phyloP scores from a whole-genome alignment of 2,888 invertebrate genomes.

The Tenthredo mesomela region DNA sequence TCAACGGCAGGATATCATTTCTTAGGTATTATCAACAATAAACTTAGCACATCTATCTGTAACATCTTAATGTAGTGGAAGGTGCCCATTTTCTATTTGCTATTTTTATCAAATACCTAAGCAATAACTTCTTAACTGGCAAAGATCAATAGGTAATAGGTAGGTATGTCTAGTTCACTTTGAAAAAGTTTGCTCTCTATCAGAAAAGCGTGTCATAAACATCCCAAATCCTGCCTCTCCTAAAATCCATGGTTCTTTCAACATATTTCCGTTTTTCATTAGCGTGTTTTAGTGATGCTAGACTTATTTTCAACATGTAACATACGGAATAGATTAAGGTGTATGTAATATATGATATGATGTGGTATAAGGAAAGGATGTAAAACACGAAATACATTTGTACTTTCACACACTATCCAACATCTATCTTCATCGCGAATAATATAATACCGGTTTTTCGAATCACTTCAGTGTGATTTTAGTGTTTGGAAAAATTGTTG shows the following conservation, averaged over 20 bases:
- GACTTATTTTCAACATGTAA: neutral
- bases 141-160: neutral
- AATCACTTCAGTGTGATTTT: neutral
- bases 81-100: neutral
- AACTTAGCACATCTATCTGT: slow-evolving; percentile 6
- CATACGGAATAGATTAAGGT: neutral
- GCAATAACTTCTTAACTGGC: neutral
- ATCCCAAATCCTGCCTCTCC: neutral
- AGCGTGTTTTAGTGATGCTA: neutral
- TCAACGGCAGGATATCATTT: slow-evolving; percentile 39
- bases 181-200: neutral
- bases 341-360: neutral
- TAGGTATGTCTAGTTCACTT: neutral
- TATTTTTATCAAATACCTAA: neutral
- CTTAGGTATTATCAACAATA: slow-evolving; percentile 19
- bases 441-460: neutral
- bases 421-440: neutral
- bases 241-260: neutral
- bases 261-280: neutral
- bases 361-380: neutral
- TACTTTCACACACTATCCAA: neutral
- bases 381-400: neutral
- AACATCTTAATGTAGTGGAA: neutral
- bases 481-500: neutral
- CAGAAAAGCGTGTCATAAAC: neutral